Percentiles rank a stretch among this genome's conserved stretches.
phyloP scores from a whole-genome alignment of 2,113 vertebrate genomes.

The Ivindomyrus marchei region DNA sequence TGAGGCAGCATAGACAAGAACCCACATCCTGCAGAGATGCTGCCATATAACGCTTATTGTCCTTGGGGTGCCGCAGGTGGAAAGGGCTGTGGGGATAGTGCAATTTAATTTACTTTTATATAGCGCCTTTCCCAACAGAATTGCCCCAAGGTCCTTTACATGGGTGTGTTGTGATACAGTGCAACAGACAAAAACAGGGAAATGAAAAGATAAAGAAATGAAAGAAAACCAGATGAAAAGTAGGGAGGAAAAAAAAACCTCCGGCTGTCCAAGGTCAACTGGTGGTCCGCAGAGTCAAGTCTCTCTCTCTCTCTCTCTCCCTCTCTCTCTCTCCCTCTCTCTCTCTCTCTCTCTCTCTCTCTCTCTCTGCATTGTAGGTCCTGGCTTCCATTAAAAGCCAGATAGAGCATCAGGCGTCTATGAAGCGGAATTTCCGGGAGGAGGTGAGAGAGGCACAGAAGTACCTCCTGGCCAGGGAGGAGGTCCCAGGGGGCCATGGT shows the following conservation, averaged over 20 bases:
- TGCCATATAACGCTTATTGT: not conserved
- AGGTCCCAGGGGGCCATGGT: slow-evolving; percentile 60
- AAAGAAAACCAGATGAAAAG: too few relatives aligned
- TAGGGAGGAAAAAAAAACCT: too few relatives aligned
- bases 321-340: not conserved
- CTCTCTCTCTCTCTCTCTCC: not conserved
- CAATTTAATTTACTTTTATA: too few relatives aligned
- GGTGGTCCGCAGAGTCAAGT: too few relatives aligned
- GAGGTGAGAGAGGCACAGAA: slow-evolving; percentile 79
- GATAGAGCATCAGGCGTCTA: slow-evolving; percentile 75
- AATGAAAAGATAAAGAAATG: too few relatives aligned
- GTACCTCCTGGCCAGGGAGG: slow-evolving; percentile 78
- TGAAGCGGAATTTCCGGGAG: slow-evolving; percentile 70
- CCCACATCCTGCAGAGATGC: not conserved
- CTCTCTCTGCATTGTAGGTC: slow-evolving; percentile 56
- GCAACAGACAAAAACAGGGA: too few relatives aligned
- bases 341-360: not conserved
- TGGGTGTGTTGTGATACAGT: too few relatives aligned
- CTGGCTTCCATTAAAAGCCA: slow-evolving; percentile 79
- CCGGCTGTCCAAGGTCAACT: too few relatives aligned
- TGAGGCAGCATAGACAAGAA: not conserved
- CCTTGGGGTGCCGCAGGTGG: not conserved
- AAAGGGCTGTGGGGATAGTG: not conserved
- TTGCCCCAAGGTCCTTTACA: too few relatives aligned
- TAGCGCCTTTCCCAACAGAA: too few relatives aligned